These are phyloP conservation scores for Platorchestia sp. DNA, from an alignment of 1,140 invertebrate genomes.

Conservation along the genomic window DNA sequence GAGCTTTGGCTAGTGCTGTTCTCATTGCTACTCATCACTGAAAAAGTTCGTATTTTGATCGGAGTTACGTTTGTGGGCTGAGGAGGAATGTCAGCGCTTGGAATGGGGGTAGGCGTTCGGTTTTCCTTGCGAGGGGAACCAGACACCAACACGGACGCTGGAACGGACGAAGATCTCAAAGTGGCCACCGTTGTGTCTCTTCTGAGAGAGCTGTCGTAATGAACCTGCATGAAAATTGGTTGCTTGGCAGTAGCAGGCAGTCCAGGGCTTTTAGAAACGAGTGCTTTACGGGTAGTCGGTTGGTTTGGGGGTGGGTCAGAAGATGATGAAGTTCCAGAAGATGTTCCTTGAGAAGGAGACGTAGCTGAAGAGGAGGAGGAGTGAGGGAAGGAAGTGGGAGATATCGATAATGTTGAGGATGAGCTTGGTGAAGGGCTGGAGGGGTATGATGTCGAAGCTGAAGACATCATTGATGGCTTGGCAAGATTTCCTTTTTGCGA, in stretches of 20 bases:
- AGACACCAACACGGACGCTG: neutral
- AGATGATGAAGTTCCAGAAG: neutral
- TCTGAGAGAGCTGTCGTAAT: neutral
- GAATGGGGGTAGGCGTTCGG: conserved; percentile 25
- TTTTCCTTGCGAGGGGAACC: neutral
- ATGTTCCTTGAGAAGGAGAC: conserved; percentile 24
- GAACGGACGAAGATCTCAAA: neutral
- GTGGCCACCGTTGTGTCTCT: conserved; percentile 12
- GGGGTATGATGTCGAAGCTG: neutral
- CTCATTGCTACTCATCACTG: neutral
- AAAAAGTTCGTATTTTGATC: conserved; percentile 39
- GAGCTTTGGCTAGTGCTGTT: neutral
- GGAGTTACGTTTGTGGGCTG: neutral
- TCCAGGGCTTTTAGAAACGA: neutral
- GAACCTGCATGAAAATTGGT: neutral
- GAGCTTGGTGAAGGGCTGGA: neutral
- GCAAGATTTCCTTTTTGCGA: neutral
- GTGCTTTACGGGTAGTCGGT: neutral
- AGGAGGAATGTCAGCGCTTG: conserved; percentile 4
- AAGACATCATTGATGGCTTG: neutral
- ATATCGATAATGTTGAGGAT: neutral
- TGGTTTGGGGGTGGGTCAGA: neutral
- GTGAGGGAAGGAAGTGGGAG: neutral
- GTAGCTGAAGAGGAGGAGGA: neutral
- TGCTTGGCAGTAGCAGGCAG: neutral